Percentiles rank a stretch among this genome's conserved stretches.
phyloP scores from a whole-genome alignment of 2,113 vertebrate genomes.

The Haemorhous mexicanus region DNA sequence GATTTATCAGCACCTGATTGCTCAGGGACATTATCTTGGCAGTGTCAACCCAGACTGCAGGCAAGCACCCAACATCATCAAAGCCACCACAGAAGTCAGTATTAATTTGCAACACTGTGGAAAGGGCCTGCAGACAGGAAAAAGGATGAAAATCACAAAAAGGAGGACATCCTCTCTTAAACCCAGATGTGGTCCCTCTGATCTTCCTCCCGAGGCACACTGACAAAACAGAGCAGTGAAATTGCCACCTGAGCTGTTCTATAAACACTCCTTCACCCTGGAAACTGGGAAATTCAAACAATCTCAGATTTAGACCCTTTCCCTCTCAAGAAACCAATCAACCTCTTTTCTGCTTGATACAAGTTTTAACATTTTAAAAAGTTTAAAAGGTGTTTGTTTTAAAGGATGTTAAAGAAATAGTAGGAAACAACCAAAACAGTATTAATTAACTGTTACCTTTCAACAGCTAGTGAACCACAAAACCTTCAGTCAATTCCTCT shows the following conservation, averaged over 20 bases:
- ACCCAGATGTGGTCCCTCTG: not conserved
- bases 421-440: not conserved
- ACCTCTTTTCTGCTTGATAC: not conserved
- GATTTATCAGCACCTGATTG: not conserved
- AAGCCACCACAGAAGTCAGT: not conserved
- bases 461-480: not conserved
- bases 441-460: not conserved
- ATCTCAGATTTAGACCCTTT: not conserved
- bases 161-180: not conserved
- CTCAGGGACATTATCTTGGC: not conserved
- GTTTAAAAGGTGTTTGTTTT: not conserved
- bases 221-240: not conserved
- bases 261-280: not conserved
- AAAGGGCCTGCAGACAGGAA: not conserved
- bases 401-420: not conserved
- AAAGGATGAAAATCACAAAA: not conserved
- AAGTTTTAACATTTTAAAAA: not conserved
- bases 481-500: not conserved
- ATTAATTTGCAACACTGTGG: not conserved
- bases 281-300: not conserved
- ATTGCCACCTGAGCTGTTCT: not conserved
- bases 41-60: not conserved
- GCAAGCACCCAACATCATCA: not conserved
- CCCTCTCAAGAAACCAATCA: not conserved
- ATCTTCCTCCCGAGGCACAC: not conserved